Base-by-base conservation (phyloP, 2,888 invertebrate genomes). In the Formica aserva region DNA sequence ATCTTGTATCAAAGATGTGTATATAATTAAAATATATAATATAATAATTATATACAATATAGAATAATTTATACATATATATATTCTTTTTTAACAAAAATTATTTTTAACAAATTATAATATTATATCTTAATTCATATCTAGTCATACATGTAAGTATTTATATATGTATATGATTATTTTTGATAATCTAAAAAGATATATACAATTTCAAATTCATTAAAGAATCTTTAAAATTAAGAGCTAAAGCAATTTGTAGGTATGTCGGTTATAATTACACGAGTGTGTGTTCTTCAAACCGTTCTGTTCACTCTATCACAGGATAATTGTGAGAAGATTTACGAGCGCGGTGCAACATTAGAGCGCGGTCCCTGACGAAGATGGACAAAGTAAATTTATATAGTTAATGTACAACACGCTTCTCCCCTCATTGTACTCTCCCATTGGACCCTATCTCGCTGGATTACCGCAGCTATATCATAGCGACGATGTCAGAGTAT, bases 351-450 rank as follows among this genome's bases (percentile, higher is more conserved):
- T 5, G 18, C 22, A 80, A 80, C 6, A 71, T 78, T 78, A 57
- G 52, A 52, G 18, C 8, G n/a, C 15, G 6, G 32, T 71, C 32
- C 18, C 35, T 71, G 45, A 71, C 60, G 2, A 45, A 60, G 78
- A 60, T 71, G 78, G 60, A 71, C 71, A 80, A 71, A 80, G 72
- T 71, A 80, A 80, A 80, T 80, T 80, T 80, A 72, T 71, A 80
- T 22, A 80, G 60, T 72, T 80, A 80, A 80, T 80, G 72, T 80
- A 80, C 45, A 71, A 71, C 60, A 45, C 72, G 35, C 22, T 80
- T 48, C 60, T 71, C 32, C 18, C 18, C 26, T 80, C 60, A 62
- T 71, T 80, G 72, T 80, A 60, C 35, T 60, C 78, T 71, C 60
- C 18, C 26, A 1, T 52, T 52, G 60, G 45, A 80, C 35, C 60